A percentile compares a stretch with the other conserved stretches of the same genome.
Conservation (phyloP, 1,140 invertebrate species). For the Zaprionus taronus region DNA sequence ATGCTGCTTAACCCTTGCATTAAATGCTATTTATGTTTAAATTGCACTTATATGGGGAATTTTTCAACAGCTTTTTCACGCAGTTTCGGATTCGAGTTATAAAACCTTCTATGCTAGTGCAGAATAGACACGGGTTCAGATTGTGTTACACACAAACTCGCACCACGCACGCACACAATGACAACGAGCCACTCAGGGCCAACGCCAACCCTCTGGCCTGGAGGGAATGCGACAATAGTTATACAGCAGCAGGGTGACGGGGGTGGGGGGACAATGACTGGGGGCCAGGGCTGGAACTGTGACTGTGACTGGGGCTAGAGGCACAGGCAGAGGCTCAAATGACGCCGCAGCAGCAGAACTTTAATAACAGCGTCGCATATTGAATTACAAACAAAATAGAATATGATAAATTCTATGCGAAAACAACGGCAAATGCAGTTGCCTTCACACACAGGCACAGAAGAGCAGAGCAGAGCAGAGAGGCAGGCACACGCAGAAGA, state of each 20-base stretch:
- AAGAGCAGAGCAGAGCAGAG: not conserved
- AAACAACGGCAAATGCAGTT: constrained; percentile 65
- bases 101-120: constrained; percentile 14
- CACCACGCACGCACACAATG: constrained; percentile 57
- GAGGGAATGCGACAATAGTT: not conserved
- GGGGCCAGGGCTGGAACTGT: no score
- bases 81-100: constrained; percentile 17
- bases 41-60: not conserved
- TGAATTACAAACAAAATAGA: constrained; percentile 81
- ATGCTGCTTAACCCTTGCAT: not conserved
- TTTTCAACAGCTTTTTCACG: constrained; percentile 11
- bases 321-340: constrained; percentile 59
- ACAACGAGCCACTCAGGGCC: constrained; percentile 66
- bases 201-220: constrained; percentile 7
- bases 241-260: not conserved
- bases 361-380: constrained; percentile 76
- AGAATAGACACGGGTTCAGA: constrained; percentile 9
- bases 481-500: constrained; percentile 2
- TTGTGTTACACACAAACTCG: constrained; percentile 6
- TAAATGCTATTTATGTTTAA: not conserved
- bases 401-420: constrained; percentile 81
- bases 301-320: constrained; percentile 2
- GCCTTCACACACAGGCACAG: constrained; percentile 15
- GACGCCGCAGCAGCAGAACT: constrained; percentile 75
- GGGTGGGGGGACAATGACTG: not conserved